Evolutionary conservation across 2,888 invertebrate species (phyloP).

Genomic region (Nemotelus pantherinus): DNA sequence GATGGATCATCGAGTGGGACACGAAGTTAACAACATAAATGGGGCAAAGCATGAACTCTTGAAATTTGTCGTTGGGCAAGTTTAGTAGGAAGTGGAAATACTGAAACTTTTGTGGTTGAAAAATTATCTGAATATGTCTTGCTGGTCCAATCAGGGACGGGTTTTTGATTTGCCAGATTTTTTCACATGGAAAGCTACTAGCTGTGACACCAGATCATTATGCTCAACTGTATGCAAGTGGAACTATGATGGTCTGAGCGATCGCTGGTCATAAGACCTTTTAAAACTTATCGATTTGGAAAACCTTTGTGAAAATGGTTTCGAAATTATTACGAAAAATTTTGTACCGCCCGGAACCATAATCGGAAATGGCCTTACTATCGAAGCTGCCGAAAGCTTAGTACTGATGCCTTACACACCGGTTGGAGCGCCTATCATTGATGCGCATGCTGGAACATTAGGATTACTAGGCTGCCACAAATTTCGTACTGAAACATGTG

Average conservation of each 20-base stretch:
- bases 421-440: constrained; percentile 90
- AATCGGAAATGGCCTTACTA: constrained; percentile 73
- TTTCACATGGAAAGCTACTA: constrained; percentile 91
- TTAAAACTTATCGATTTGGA: constrained; percentile 77
- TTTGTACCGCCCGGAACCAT: constrained; percentile 78
- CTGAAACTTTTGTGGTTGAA: constrained; percentile 96
- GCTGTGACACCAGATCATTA: constrained; percentile 79
- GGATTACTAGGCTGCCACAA: constrained; percentile 85
- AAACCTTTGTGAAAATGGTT: constrained; percentile 76
- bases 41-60: constrained; percentile 77
- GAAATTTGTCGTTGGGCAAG: constrained; percentile 88
- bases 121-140: constrained; percentile 70
- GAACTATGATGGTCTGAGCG: constrained; percentile 79
- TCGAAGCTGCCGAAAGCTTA: constrained; percentile 73
- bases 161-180: constrained; percentile 95
- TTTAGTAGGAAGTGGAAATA: constrained; percentile 96
- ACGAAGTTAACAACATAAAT: constrained; percentile 85
- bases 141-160: constrained; percentile 76
- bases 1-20: constrained; percentile 90
- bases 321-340: constrained; percentile 74
- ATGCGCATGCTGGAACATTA: constrained; percentile 94
- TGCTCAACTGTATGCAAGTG: constrained; percentile 96
- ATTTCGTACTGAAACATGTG: constrained; percentile 63
- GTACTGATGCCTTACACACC: constrained; percentile 77
- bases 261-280: constrained; percentile 80